These are phyloP conservation scores for Ammodytes dubius DNA, from an alignment of 2,113 vertebrate species.

Conservation along the genomic window DNA sequence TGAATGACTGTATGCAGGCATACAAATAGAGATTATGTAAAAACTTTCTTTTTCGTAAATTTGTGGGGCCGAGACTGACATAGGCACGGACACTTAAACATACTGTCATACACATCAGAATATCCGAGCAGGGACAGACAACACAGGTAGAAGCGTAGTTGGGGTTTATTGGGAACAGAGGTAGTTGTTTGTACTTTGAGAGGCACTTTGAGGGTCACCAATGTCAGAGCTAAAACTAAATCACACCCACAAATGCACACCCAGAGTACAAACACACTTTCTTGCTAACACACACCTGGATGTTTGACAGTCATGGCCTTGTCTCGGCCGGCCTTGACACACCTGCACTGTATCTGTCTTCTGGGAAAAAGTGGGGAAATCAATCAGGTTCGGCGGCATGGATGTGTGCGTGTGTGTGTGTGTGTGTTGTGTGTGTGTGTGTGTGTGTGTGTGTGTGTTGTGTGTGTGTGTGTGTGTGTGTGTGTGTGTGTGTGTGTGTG, in stretches of 20 bases:
- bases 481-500: constrained; percentile 10
- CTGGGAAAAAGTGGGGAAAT: constrained; percentile 49
- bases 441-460: not conserved
- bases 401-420: not conserved
- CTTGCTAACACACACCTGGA: constrained; percentile 55
- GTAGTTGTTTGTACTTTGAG: constrained; percentile 62
- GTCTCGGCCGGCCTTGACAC: constrained; percentile 56
- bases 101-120: not conserved
- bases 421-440: constrained; percentile 11
- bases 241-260: constrained; percentile 40
- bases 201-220: constrained; percentile 63
- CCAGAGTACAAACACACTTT: constrained; percentile 24
- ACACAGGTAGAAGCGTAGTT: constrained; percentile 32
- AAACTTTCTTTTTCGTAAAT: not conserved
- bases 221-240: constrained; percentile 74
- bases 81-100: constrained; percentile 5
- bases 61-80: not conserved
- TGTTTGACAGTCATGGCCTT: constrained; percentile 44
- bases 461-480: not conserved
- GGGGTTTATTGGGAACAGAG: constrained; percentile 59
- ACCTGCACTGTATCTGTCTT: constrained; percentile 54
- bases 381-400: constrained; percentile 38
- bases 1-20: constrained; percentile 6
- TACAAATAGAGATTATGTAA: not conserved
- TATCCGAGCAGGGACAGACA: constrained; percentile 32